Evolutionary conservation across 2,797 vertebrate genomes (phyloP), one percentile per base, ranked within the genome.

Genomic region (Notolabrus celidotus): DNA sequence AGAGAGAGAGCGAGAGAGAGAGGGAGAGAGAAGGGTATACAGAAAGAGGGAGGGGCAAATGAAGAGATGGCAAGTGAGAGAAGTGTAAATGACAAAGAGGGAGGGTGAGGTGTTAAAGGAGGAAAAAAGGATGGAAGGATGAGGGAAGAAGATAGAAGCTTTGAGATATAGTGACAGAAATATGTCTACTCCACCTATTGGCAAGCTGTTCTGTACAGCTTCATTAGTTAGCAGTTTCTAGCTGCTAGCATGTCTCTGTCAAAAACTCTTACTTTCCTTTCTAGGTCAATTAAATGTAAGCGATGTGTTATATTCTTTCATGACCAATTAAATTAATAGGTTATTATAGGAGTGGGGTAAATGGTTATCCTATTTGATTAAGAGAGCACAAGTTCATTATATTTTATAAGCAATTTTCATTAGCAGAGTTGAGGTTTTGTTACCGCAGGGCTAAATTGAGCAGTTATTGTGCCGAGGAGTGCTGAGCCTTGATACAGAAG

Each of bases 281-380:
- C 96, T 97, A 96, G 97, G 96, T 97, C 96, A 98, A 97, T 97
- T 97, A 98, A 97, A 97, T 96, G 96, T 96, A 96, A 97, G 95
- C 94, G 95, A 97, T 96, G 95, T 96, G 95, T 96, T 97, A 95
- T 97, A 97, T 97, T 96, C 96, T 97, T 92, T 98, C 95, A 93
- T 95, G 95, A 97, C 96, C 97, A 98, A 97, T 99, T 98, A 97
- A 97, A 99, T 98, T 96, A 98, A 98, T 98, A 98, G 97, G 96
- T 97, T 98, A 98, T 97, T 96, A 96, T 90, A 15, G 72, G 63
- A 23, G 42, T 56, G 60, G 50, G 64, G 65, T 71, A 91, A 93
- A 93, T 90, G 91, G 93, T 96, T 94, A 94, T 95, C 96, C 96
- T 96, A 97, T 98, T 97, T 97, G 95, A 98, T 98, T 98, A 97